Conservation (phyloP, 2,888 invertebrate species). For the Tortrix viridana region DNA sequence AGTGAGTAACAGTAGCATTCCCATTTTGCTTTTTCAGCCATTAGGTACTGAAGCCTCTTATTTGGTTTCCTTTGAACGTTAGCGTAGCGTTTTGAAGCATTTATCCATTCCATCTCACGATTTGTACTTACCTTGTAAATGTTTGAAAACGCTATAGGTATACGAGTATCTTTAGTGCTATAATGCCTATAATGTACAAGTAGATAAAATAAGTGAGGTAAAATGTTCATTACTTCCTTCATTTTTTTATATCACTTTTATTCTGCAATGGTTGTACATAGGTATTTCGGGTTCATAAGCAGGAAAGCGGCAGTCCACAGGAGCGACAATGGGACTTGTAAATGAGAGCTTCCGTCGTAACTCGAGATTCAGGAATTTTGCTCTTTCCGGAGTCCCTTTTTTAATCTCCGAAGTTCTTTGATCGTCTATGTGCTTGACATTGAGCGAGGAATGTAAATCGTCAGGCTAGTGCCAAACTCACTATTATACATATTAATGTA, state of each 20-base stretch:
- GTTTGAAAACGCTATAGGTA: too few relatives aligned
- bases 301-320: constrained; percentile 19
- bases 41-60: constrained; percentile 15
- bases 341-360: constrained; percentile 17
- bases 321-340: constrained; percentile 14
- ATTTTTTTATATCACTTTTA: too few relatives aligned
- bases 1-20: constrained; percentile 4
- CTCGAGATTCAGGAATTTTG: constrained; percentile 13
- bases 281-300: background rate
- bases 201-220: background rate
- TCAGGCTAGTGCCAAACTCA: too few relatives aligned
- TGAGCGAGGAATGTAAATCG: constrained; percentile 16
- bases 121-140: too few relatives aligned
- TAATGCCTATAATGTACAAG: background rate
- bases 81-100: background rate
- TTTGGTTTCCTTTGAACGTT: constrained; percentile 17
- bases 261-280: background rate
- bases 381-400: constrained; percentile 18
- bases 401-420: constrained; percentile 30
- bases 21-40: constrained; percentile 23
- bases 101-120: background rate
- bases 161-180: background rate
- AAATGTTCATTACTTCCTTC: background rate
- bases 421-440: constrained; percentile 30
- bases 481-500: too few relatives aligned